phyloP scores from a whole-genome alignment of 1,140 invertebrate genomes.

The Gryllus bimaculatus region DNA sequence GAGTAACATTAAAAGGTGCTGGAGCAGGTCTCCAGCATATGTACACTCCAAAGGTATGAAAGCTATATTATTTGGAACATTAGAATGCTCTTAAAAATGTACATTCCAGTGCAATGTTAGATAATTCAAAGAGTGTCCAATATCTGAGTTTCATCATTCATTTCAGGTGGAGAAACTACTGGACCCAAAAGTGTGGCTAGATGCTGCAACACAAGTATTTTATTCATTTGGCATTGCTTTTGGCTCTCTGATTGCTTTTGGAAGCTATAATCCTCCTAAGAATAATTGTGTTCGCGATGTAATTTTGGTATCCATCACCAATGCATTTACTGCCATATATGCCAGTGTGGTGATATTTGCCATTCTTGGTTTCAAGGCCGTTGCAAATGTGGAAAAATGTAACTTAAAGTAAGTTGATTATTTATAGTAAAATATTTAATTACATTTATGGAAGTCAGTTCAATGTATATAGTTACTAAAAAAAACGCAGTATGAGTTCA shows the following conservation, averaged over 20 bases:
- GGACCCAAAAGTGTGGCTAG: slow-evolving; percentile 80
- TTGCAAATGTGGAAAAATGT: slow-evolving; percentile 68
- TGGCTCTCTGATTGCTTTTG: slow-evolving; percentile 84
- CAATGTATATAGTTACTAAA: too few relatives aligned
- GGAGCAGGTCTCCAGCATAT: slow-evolving; percentile 80
- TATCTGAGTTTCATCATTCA: not conserved
- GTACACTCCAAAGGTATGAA: slow-evolving; percentile 76
- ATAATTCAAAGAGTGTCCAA: too few relatives aligned
- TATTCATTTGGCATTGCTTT: slow-evolving; percentile 91
- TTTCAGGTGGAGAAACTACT: slow-evolving; percentile 64
- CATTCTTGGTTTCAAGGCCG: slow-evolving; percentile 80
- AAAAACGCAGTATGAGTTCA: too few relatives aligned
- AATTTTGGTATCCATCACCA: slow-evolving; percentile 77
- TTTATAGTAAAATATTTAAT: too few relatives aligned
- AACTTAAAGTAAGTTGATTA: slow-evolving; percentile 51
- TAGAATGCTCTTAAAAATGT: too few relatives aligned
- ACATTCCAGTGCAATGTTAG: too few relatives aligned
- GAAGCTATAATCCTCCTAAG: slow-evolving; percentile 80
- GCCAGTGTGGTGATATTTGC: slow-evolving; percentile 86
- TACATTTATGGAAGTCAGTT: too few relatives aligned
- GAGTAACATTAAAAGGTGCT: slow-evolving; percentile 81
- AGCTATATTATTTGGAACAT: not conserved
- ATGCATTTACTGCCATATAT: slow-evolving; percentile 87
- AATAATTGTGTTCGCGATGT: slow-evolving; percentile 88
- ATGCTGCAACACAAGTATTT: slow-evolving; percentile 92